Percentiles rank a stretch among this genome's conserved stretches.
Evolutionary conservation across 35 echinoderm and acorn worm genomes (phyloP).

Genomic region (Patiria miniata): DNA sequence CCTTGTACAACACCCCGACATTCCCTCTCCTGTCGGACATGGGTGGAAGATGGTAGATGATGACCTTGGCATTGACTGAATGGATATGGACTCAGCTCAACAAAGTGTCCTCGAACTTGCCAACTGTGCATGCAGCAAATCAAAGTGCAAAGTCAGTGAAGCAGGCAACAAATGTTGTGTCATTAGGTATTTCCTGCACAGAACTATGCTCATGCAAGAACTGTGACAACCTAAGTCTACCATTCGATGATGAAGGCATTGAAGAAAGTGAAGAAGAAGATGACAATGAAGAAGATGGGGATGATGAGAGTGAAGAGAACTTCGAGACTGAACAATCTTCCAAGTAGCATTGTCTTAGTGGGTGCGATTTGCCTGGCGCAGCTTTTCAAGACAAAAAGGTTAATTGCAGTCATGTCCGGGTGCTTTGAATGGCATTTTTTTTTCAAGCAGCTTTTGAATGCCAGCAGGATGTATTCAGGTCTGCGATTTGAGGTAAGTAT

Average conservation of each 20-base stretch:
- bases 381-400: background rate
- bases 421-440: background rate
- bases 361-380: background rate
- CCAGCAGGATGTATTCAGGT: too few species aligned
- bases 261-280: too few species aligned
- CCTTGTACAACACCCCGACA: conserved; percentile 7
- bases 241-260: conserved; percentile 11
- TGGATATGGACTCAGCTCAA: conserved; percentile 52
- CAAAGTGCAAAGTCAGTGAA: too few species aligned
- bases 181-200: conserved; percentile 25
- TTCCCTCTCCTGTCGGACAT: conserved; percentile 29
- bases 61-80: conserved; percentile 39
- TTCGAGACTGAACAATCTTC: conserved; percentile 3
- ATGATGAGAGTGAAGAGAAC: background rate
- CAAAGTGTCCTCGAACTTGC: conserved; percentile 35
- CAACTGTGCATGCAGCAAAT: conserved; percentile 29
- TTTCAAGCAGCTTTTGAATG: too few species aligned
- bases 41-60: conserved; percentile 49
- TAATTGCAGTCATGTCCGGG: background rate
- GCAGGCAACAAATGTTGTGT: background rate
- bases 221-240: conserved; percentile 31
- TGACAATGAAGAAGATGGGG: too few species aligned
- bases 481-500: too few species aligned
- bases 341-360: background rate
- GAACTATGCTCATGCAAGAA: conserved; percentile 44